Evolutionary conservation across 1,140 invertebrate species (phyloP).

Genomic region (Zeugodacus cucurbitae): DNA sequence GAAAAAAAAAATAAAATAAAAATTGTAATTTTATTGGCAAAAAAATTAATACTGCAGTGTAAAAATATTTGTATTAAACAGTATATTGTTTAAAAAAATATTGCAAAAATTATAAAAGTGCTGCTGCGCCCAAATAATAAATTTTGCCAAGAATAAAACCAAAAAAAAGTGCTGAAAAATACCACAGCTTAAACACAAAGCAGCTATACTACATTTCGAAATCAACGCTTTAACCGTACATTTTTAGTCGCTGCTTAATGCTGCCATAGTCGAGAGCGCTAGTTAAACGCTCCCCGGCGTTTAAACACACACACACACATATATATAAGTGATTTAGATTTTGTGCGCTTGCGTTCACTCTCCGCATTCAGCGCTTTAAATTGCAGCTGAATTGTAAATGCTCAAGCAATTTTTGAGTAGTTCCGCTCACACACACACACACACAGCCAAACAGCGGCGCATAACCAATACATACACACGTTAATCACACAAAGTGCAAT

Average conservation of each 20-base stretch:
- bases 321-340: not conserved
- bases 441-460: not conserved
- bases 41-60: not conserved
- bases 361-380: not conserved
- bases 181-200: not conserved
- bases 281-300: not conserved
- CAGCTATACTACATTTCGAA: slow-evolving; percentile 42
- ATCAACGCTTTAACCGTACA: slow-evolving; percentile 33
- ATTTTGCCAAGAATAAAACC: no score
- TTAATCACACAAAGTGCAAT: not conserved
- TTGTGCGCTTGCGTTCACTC: not conserved
- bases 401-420: not conserved
- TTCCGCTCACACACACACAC: not conserved
- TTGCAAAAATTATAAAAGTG: no score
- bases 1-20: not conserved
- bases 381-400: not conserved
- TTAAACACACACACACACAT: not conserved
- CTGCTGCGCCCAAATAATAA: no score
- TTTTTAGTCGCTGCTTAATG: slow-evolving; percentile 47
- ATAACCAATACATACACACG: not conserved
- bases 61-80: no score
- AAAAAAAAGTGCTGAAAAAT: not conserved
- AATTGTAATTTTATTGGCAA: not conserved
- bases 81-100: no score
- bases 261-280: not conserved